These are phyloP conservation scores for Brachyptera putata DNA, from an alignment of 2,888 invertebrate genomes.

Conservation along the genomic window DNA sequence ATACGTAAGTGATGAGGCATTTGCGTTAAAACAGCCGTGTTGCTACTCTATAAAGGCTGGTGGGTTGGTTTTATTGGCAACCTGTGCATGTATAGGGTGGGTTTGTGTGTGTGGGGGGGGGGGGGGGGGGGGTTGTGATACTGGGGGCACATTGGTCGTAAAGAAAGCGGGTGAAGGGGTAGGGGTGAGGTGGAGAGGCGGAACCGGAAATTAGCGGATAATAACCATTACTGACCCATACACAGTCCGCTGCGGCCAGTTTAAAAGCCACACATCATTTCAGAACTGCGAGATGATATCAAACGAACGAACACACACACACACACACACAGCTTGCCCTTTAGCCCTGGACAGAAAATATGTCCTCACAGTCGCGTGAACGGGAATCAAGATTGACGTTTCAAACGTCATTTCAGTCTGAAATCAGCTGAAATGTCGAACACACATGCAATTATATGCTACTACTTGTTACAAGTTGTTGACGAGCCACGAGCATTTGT, in stretches of 20 bases:
- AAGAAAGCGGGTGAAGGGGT: slow-evolving; percentile 6
- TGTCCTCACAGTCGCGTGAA: too few relatives aligned
- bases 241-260: slow-evolving; percentile 18
- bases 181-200: slow-evolving; percentile 7
- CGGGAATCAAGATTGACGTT: too few relatives aligned
- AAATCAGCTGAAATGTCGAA: too few relatives aligned
- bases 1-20: too few relatives aligned
- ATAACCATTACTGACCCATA: slow-evolving; percentile 27
- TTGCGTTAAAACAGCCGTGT: too few relatives aligned
- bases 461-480: too few relatives aligned
- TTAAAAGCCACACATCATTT: slow-evolving; percentile 22
- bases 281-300: neutral
- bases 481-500: too few relatives aligned
- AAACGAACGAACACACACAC: slow-evolving; percentile 7
- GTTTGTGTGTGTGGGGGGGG: slow-evolving; percentile 22
- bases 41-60: neutral
- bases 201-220: slow-evolving; percentile 32
- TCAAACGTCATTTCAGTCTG: too few relatives aligned
- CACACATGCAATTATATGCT: too few relatives aligned
- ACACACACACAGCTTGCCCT: too few relatives aligned
- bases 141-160: slow-evolving; percentile 8
- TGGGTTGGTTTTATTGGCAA: slow-evolving; percentile 32
- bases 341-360: too few relatives aligned
- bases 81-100: slow-evolving; percentile 26
- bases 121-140: slow-evolving; percentile 21